phyloP scores from a whole-genome alignment of 2,888 invertebrate species.

The Ligdia adustata region DNA sequence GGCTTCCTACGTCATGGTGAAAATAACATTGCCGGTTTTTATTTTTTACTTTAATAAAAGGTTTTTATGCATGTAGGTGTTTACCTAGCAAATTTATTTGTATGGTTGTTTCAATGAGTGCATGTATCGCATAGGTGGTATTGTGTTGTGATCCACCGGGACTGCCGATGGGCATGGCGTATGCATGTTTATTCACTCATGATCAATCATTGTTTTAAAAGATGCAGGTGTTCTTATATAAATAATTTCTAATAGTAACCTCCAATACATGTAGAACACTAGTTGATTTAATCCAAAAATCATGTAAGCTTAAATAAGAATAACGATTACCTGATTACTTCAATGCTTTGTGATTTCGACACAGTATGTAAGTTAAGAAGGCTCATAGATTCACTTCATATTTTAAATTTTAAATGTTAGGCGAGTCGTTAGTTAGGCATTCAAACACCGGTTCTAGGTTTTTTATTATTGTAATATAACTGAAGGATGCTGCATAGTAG shows the following conservation, averaged over 20 bases:
- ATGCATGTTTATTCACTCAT: conserved; percentile 43
- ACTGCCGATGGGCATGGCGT: conserved; percentile 5
- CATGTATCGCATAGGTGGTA: conserved; percentile 26
- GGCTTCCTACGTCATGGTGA: no score
- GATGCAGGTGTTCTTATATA: conserved; percentile 62
- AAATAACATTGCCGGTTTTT: no score
- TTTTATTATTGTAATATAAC: conserved; percentile 30
- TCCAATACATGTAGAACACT: conserved; percentile 57
- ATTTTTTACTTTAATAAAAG: no score
- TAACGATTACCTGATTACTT: conserved; percentile 43
- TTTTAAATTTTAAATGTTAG: conserved; percentile 40
- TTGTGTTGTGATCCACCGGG: no score
- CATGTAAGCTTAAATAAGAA: conserved; percentile 53
- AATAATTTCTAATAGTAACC: conserved; percentile 54
- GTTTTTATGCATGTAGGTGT: no score
- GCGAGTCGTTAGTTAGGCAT: conserved; percentile 60
- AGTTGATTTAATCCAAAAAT: conserved; percentile 56
- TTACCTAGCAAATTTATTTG: conserved; percentile 57
- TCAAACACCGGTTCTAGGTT: conserved; percentile 62
- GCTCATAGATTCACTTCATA: conserved; percentile 40
- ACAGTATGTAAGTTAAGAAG: conserved; percentile 35
- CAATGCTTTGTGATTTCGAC: conserved; percentile 42
- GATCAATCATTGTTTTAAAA: conserved; percentile 64
- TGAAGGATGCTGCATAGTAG: background rate
- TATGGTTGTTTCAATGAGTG: conserved; percentile 47